phyloP scores from a whole-genome alignment of 2,113 vertebrate genomes.

The Heloderma charlesbogerti region DNA sequence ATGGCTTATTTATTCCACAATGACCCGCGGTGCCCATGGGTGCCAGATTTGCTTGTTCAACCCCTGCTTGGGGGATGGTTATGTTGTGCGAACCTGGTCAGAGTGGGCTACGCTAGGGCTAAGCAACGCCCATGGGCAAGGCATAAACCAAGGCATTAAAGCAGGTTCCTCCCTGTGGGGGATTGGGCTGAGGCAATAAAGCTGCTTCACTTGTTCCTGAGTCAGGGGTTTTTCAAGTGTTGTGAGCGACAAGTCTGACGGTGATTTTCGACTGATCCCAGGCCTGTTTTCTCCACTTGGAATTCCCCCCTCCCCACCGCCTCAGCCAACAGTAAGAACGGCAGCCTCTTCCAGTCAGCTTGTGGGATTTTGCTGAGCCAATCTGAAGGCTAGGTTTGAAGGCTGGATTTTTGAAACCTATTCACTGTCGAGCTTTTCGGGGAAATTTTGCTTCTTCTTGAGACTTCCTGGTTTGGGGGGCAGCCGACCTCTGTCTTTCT shows the following conservation, averaged over 20 bases:
- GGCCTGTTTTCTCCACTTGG: conserved; percentile 38
- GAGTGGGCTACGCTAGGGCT: too few relatives aligned
- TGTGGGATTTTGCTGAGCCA: conserved; percentile 57
- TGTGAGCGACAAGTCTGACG: background rate
- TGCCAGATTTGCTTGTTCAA: too few relatives aligned
- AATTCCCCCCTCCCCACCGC: conserved; percentile 56
- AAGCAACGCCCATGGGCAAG: conserved; percentile 30
- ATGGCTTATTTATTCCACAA: too few relatives aligned
- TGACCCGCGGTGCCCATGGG: too few relatives aligned
- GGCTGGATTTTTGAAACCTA: conserved; percentile 40
- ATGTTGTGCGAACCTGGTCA: too few relatives aligned
- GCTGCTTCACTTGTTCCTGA: conserved; percentile 2
- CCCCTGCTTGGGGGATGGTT: too few relatives aligned
- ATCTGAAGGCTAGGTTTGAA: conserved; percentile 52
- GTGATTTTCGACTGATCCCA: conserved; percentile 1
- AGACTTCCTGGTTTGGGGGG: background rate
- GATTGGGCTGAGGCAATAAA: conserved; percentile 47
- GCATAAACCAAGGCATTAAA: conserved; percentile 40
- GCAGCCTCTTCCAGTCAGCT: conserved; percentile 44
- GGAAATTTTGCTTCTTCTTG: conserved; percentile 41
- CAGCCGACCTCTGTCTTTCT: background rate
- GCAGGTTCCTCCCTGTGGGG: conserved; percentile 42
- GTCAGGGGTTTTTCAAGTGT: conserved; percentile 5
- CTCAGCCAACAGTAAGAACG: conserved; percentile 33
- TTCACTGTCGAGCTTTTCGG: conserved; percentile 49